A percentile compares a stretch with the other conserved stretches of the same genome.
Conservation (phyloP, 2,113 vertebrate species). For the Pelusios castaneus region DNA sequence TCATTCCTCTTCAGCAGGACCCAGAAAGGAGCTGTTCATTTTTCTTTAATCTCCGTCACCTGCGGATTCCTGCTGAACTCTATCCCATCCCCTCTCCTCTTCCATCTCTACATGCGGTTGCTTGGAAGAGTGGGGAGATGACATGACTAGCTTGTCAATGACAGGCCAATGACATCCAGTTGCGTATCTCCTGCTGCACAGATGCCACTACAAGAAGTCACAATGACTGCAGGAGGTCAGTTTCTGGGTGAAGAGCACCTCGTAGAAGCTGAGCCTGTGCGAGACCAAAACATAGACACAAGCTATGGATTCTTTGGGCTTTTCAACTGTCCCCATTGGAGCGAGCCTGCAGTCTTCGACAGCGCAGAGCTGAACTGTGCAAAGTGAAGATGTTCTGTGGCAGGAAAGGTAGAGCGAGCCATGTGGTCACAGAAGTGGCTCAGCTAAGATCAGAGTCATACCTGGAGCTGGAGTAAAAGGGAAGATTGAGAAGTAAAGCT, state of each 20-base stretch:
- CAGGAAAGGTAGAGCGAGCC: fast-evolving
- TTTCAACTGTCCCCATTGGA: neutral
- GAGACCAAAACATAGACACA: neutral
- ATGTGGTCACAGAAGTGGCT: neutral
- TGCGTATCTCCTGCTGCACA: neutral
- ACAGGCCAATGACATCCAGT: neutral
- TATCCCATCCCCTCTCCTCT: neutral
- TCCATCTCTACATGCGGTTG: neutral
- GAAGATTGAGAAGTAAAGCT: neutral
- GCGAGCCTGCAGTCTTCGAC: neutral
- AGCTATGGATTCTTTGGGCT: neutral
- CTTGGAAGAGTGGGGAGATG: neutral
- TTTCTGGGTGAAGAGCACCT: fast-evolving
- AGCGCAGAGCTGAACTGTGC: neutral
- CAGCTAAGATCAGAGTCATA: neutral
- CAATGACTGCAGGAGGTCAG: neutral
- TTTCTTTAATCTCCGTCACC: neutral
- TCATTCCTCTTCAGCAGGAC: neutral
- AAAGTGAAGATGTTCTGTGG: neutral
- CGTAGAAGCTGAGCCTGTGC: neutral
- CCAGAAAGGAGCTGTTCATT: neutral
- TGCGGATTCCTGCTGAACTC: neutral
- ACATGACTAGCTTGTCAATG: neutral
- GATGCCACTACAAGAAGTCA: neutral
- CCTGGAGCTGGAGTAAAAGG: neutral